phyloP scores from a whole-genome alignment of 2,113 vertebrate genomes.

The Crocuta crocuta region DNA sequence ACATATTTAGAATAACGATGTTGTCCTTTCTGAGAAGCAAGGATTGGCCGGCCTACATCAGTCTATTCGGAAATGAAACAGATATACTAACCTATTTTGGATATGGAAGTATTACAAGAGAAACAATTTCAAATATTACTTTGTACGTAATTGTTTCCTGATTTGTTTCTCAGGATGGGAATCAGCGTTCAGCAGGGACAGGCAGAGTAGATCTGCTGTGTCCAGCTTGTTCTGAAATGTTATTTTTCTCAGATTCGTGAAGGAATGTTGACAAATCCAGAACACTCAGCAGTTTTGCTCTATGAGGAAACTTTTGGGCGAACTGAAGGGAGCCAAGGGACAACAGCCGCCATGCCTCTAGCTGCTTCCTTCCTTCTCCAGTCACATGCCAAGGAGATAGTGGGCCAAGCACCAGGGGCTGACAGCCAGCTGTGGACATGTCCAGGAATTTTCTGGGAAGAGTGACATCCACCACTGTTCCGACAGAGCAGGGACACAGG shows the following conservation, averaged over 20 bases:
- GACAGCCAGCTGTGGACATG: not conserved
- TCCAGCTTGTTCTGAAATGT: not conserved
- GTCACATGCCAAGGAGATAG: not conserved
- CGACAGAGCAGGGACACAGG: not conserved
- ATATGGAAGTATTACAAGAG: not conserved
- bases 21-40: slow-evolving; percentile 23
- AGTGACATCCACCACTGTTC: not conserved
- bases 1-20: not conserved
- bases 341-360: not conserved
- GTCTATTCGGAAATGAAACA: not conserved
- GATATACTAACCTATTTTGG: not conserved
- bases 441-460: not conserved
- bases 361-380: not conserved
- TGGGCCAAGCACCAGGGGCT: not conserved
- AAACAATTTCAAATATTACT: slow-evolving; percentile 21
- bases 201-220: not conserved
- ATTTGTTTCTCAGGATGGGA: not conserved
- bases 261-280: slow-evolving; percentile 44
- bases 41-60: not conserved
- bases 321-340: not conserved
- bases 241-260: slow-evolving; percentile 25
- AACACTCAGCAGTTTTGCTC: not conserved
- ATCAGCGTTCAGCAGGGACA: not conserved
- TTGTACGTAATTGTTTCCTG: not conserved
- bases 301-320: slow-evolving; percentile 12